Percentiles rank a stretch among this genome's conserved stretches.
Conservation (phyloP, 2,888 invertebrate species). For the Hirtodrosophila trivittata region DNA sequence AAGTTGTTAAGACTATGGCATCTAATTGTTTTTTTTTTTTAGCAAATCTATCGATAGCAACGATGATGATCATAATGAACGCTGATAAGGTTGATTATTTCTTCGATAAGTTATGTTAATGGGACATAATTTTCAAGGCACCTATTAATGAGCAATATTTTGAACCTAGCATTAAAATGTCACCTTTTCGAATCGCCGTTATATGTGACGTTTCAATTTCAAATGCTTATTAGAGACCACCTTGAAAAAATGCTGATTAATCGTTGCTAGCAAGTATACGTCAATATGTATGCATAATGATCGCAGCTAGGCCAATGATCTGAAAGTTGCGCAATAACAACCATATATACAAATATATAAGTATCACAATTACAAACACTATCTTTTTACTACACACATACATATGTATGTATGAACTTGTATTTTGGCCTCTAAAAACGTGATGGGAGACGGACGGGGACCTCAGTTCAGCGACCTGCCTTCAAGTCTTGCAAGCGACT, state of each 20-base stretch:
- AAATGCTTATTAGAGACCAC: slow-evolving; percentile 40
- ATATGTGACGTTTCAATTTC: slow-evolving; percentile 26
- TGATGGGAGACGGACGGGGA: not conserved
- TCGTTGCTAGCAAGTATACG: slow-evolving; percentile 22
- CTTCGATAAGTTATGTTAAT: too few species aligned
- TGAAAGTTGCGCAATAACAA: slow-evolving; percentile 65
- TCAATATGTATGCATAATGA: slow-evolving; percentile 14
- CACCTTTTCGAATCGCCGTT: slow-evolving; percentile 7
- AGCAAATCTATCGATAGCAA: too few species aligned
- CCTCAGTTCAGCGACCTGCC: slow-evolving; percentile 68
- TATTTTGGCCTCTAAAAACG: slow-evolving; percentile 62
- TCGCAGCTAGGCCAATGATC: slow-evolving; percentile 64
- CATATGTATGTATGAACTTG: slow-evolving; percentile 6
- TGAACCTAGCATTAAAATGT: too few species aligned
- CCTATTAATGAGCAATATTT: not conserved
- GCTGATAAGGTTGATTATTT: too few species aligned
- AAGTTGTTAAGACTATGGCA: too few species aligned
- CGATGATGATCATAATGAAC: too few species aligned
- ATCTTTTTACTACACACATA: slow-evolving; percentile 27
- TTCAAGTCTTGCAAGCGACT: slow-evolving; percentile 52
- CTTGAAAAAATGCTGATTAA: slow-evolving; percentile 54
- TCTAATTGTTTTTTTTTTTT: too few species aligned
- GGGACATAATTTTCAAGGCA: not conserved
- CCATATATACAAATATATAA: slow-evolving; percentile 23
- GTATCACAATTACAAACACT: slow-evolving; percentile 51